These are phyloP conservation scores for Aleadryas rufinucha DNA, from an alignment of 2,113 vertebrate genomes.

Conservation along the genomic window DNA sequence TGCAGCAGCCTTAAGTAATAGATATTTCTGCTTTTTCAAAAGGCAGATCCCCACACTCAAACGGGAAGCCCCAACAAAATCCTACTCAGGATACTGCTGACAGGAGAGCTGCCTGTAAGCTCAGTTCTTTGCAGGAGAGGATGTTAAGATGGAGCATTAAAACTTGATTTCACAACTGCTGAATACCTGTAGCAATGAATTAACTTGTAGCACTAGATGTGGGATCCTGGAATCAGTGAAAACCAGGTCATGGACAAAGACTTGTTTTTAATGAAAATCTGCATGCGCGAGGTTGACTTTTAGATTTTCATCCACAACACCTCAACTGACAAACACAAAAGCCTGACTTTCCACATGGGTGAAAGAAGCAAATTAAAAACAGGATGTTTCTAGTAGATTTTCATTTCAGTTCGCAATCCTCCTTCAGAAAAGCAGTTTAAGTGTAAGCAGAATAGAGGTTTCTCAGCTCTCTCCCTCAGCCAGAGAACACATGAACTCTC, in stretches of 20 bases:
- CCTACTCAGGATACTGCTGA: not conserved
- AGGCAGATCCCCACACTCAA: not conserved
- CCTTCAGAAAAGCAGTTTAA: not conserved
- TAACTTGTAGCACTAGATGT: not conserved
- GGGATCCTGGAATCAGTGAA: not conserved
- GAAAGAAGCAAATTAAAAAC: not conserved
- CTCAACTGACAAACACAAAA: not conserved
- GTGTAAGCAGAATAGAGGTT: not conserved
- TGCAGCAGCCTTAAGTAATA: not conserved
- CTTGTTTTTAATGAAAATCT: not conserved
- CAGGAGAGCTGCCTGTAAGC: not conserved
- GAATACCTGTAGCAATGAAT: not conserved
- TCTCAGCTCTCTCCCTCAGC: not conserved
- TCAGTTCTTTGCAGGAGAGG: not conserved
- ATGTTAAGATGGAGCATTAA: not conserved
- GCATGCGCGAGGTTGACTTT: rapidly evolving
- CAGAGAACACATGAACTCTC: not conserved
- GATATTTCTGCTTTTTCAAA: not conserved
- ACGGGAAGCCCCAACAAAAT: not conserved
- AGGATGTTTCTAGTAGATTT: not conserved
- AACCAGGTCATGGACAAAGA: not conserved
- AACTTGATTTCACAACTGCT: not conserved
- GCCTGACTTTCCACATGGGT: not conserved
- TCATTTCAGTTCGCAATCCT: not conserved
- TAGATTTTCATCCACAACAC: not conserved